Base-by-base conservation (phyloP, 2,113 vertebrate species). In the Mormoops blainvillei region DNA sequence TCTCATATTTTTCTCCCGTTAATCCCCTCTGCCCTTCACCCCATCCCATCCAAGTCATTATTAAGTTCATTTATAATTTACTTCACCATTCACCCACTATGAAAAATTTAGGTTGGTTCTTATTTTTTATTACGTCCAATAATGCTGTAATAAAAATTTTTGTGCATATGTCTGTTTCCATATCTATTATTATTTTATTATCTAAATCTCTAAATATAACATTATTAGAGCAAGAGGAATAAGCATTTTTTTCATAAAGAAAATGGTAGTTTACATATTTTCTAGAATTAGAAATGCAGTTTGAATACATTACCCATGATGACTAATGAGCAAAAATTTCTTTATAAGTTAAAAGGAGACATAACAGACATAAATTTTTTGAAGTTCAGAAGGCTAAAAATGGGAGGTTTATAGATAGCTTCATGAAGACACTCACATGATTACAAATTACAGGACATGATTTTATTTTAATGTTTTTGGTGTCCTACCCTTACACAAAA, bases 231-330 rank as follows among this genome's bases (percentile, higher is more conserved):
- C 28, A 96, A 89, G 65, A 71, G 31, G 14, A 45, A 26, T 56
- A 86, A 91, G 10, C 2, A 70, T 70, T 91, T 93, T 93, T 89
- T 48, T 41, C 16, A 82, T 58, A 74, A 96, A 36, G 43, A 80
- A 91, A 96, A 24, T 67, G 38, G 15, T 52, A 41, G 10, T 92
- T 84, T 68, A 84, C 18, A 18, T 41, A 63, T 65, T 5, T 88
- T 93, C 85, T 88, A 61, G 41, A 96, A 87, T 90, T 90, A 92
- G 63, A 93, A 87, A 56, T 88, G 22, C 18, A 83, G 80, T 80
- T 65, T 93, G 81, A 93, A 50, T 80, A 41, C 7, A 20, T 74
- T 74, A 80, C 9, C 36, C 26, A 5, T 78, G 58, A 45, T 81
- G 54, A 33, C 28, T 54, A 89, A 70, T 43, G 18, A 41, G 20